Base-by-base conservation (phyloP, 2,797 vertebrate species). In the Loris lydekkerianus region DNA sequence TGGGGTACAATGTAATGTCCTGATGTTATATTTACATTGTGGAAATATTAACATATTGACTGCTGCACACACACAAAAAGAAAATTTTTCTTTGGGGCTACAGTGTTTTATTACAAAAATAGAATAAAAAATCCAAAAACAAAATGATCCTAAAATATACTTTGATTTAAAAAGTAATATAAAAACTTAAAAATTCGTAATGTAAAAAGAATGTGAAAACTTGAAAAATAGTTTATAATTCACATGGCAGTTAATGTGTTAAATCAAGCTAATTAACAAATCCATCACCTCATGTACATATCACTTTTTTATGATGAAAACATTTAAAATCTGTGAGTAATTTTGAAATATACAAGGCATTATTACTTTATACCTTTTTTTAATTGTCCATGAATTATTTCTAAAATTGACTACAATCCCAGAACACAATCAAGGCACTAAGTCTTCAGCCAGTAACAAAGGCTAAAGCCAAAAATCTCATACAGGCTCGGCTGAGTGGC, bases 311-410 rank as follows among this genome's bases (percentile, higher is more conserved):
- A 20, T 67, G 20, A 29, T 27, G 18, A 89, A 83, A 76, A 56
- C 23, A 61, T 25, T 87, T 76, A 67, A 93, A 89, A 77, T 61
- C 3, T 31, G 61, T 95, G 27, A 31, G 81, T 78, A 65, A 80
- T 73, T 85, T 77, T 80, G 20, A 80, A 93, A 37, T 63, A 73
- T 82, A 53, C 14, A 73, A 53, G 23, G 13, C 49, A 77, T 25
- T 80, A 60, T 78, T 78, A 37, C 46, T 65, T 80, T 29, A 49
- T 67, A 37, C 23, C 20, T 89, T 81, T 58, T 97, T 97, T 80
- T 65, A 91, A 81, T 56, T 86, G 7, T 87, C 40, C 65, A 21
- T 85, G 37, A 2, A n/a, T 94, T 9, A 43, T 58, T 96, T 72
- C 46, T 31, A 89, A 93, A 85, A 61, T 25, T 67, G 49, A 70